Evolutionary conservation across 2,797 vertebrate genomes (phyloP).

Genomic region (Xyrichtys novacula): DNA sequence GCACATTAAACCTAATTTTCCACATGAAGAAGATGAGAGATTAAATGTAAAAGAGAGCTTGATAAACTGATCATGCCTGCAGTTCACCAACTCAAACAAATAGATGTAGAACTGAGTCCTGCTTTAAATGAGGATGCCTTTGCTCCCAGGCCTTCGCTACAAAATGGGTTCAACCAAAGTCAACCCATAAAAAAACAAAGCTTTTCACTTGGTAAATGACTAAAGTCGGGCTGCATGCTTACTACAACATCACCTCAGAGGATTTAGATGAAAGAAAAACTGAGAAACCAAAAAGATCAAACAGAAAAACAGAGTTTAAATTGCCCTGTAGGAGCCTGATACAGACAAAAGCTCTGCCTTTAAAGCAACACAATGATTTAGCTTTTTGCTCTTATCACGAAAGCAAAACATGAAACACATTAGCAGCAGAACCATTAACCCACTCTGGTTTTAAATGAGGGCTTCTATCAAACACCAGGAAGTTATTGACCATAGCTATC

Average conservation of each 20-base stretch:
- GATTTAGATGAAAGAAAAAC: background rate
- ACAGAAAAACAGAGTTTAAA: background rate
- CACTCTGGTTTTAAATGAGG: background rate
- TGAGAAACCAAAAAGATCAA: background rate
- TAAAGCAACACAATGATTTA: slow-evolving; percentile 1
- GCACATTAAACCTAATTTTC: too few relatives aligned
- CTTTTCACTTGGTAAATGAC: background rate
- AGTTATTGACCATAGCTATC: slow-evolving; percentile 30
- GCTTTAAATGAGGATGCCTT: background rate
- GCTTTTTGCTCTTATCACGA: background rate
- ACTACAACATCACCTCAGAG: background rate
- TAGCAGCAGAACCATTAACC: slow-evolving; percentile 15
- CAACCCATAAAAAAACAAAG: background rate
- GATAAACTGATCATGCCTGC: too few relatives aligned
- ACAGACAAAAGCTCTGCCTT: background rate
- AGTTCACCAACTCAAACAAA: too few relatives aligned
- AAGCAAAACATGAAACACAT: slow-evolving; percentile 2
- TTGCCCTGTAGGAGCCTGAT: background rate
- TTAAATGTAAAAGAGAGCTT: too few relatives aligned
- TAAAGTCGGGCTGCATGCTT: background rate
- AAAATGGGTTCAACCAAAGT: too few relatives aligned
- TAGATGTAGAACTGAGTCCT: too few relatives aligned
- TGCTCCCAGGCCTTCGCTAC: background rate
- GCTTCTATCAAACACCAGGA: slow-evolving; percentile 33
- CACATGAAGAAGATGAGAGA: too few relatives aligned